Conservation (phyloP, 1,140 invertebrate species). For the Drosophila grimshawi region DNA sequence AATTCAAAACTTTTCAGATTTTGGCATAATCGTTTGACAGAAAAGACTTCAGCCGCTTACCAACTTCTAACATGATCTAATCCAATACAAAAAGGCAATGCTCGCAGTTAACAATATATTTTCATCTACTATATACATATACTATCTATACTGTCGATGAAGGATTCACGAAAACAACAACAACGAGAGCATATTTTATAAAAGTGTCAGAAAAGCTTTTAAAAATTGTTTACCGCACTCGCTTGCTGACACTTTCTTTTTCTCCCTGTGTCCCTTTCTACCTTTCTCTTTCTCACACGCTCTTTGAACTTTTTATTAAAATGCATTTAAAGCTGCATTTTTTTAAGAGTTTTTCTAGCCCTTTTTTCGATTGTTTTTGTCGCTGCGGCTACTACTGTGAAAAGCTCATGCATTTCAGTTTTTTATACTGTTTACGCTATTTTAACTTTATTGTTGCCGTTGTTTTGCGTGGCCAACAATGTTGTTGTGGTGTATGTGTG, state of each 20-base stretch:
- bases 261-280: not conserved
- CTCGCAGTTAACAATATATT: too few species aligned
- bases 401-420: constrained; percentile 60
- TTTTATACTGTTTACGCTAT: constrained; percentile 67
- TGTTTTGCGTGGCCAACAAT: constrained; percentile 42
- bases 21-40: too few species aligned
- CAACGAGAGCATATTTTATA: constrained; percentile 21
- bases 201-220: constrained; percentile 63
- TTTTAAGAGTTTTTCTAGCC: constrained; percentile 16
- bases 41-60: too few species aligned
- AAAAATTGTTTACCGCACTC: constrained; percentile 37
- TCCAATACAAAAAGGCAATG: constrained; percentile 42
- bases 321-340: constrained; percentile 55
- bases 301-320: constrained; percentile 44
- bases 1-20: too few species aligned
- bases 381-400: constrained; percentile 39
- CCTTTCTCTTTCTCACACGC: not conserved
- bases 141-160: too few species aligned
- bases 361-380: constrained; percentile 26
- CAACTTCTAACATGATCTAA: too few species aligned
- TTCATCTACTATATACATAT: too few species aligned
- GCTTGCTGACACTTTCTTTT: not conserved
- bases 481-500: constrained; percentile 19
- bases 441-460: constrained; percentile 57
- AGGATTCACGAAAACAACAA: constrained; percentile 12